phyloP scores from a whole-genome alignment of 2,797 vertebrate species.

The Carduelis carduelis region DNA sequence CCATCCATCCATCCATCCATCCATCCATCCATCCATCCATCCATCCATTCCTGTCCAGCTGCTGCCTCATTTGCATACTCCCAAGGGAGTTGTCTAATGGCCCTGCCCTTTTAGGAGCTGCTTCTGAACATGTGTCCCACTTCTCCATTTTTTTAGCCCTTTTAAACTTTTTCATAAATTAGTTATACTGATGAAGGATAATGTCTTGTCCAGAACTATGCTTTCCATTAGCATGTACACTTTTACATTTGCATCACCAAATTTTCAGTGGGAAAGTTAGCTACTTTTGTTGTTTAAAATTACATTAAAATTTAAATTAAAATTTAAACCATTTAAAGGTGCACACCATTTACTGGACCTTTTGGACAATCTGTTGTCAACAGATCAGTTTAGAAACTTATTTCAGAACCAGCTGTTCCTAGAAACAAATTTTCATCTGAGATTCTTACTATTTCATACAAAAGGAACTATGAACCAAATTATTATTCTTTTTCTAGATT shows the following conservation, averaged over 20 bases:
- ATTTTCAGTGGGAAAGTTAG: background rate
- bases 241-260: background rate
- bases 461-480: background rate
- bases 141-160: background rate
- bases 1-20: background rate
- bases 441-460: background rate
- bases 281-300: background rate
- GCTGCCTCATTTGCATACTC: background rate
- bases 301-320: background rate
- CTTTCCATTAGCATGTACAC: background rate
- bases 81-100: background rate
- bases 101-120: background rate
- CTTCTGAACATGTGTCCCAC: background rate
- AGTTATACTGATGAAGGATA: background rate
- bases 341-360: background rate
- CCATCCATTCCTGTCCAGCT: background rate
- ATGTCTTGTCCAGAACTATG: background rate
- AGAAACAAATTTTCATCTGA: background rate
- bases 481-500: background rate
- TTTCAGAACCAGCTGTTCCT: background rate
- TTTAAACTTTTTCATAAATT: background rate
- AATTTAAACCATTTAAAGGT: background rate
- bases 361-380: background rate
- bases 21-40: background rate
- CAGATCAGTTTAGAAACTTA: background rate